Base-by-base conservation (phyloP, 2,888 invertebrate genomes). In the Chromoteleia sp. region DNA sequence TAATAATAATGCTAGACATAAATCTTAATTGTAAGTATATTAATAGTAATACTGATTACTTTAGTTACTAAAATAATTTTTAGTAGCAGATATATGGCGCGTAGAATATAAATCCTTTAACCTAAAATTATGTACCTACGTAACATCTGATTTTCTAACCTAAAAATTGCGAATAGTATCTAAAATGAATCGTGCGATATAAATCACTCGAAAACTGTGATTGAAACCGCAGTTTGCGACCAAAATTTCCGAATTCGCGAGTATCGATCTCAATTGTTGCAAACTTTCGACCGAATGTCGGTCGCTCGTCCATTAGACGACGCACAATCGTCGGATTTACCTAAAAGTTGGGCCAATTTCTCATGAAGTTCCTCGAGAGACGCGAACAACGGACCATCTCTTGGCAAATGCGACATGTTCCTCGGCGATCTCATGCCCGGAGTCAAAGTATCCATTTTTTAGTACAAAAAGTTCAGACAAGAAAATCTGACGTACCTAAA, bases 281-380 rank as follows among this genome's bases (percentile, higher is more conserved):
- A 25, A 52, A 65, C 25, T 65, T 65, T 52, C 52, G 50, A 33
- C 30, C 21, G 63, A 48, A 63, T 63, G 21, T 67, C 52, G 41
- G 45, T 56, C 56, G 68, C 21, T 41, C 59, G 59, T 59, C 30
- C 59, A 52, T 59, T 71, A 58, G 39, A 29, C 19, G 33, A 36
- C 29, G 63, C 50, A 56, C 63, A 56, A 65, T 58, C n/a, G 63
- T 15, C 15, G 21, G 25, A 79, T 82, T 90, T 90, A 91, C 91
- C 91, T 86, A 91, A 83, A 50, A 91, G 87, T 81, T 91, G 88
- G 68, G 88, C 85, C 52, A 91, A 86, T 83, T 89, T 91, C 84
- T 90, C 90, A 73, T 89, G 91, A 43, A 91, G 84, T 65, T 91
- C 90, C 68, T 91, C 91, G 50, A 91, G 85, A 12, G 91, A 91